These are phyloP conservation scores for Resseliella maxima DNA, from an alignment of 2,888 invertebrate species.

Conservation along the genomic window DNA sequence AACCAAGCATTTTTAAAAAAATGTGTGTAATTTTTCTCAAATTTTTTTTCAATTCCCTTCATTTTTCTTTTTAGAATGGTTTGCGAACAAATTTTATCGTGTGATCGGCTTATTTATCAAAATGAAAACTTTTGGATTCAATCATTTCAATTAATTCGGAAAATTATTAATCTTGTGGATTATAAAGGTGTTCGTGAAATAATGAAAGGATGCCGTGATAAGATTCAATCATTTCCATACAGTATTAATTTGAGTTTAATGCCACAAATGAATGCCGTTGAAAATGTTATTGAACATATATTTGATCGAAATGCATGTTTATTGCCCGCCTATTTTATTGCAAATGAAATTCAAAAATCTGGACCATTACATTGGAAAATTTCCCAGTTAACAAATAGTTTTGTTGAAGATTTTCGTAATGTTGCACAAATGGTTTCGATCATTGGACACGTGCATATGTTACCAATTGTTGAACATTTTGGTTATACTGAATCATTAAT, in stretches of 20 bases:
- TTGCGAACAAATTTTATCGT: conserved; percentile 86
- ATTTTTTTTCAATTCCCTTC: conserved; percentile 11
- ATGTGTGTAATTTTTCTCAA: neutral
- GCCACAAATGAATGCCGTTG: conserved; percentile 83
- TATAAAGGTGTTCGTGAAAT: conserved; percentile 95
- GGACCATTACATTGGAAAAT: conserved; percentile 87
- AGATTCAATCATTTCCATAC: conserved; percentile 83
- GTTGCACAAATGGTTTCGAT: conserved; percentile 97
- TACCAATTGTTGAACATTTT: conserved; percentile 94
- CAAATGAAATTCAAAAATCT: conserved; percentile 91
- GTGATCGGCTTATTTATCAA: conserved; percentile 83
- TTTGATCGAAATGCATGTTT: conserved; percentile 93
- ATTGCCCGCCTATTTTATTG: conserved; percentile 93
- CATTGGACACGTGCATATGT: conserved; percentile 87
- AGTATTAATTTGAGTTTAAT: conserved; percentile 82
- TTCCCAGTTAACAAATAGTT: conserved; percentile 84
- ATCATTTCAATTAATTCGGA: conserved; percentile 84
- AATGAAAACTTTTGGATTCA: conserved; percentile 91
- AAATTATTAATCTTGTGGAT: conserved; percentile 90
- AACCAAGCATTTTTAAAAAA: neutral
- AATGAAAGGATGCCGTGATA: conserved; percentile 92
- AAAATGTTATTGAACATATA: conserved; percentile 86
- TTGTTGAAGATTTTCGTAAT: conserved; percentile 91
- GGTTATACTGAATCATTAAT: conserved; percentile 90
- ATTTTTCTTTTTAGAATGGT: conserved; percentile 72